phyloP scores from a whole-genome alignment of 2,797 vertebrate species.

The Dermochelys coriacea region DNA sequence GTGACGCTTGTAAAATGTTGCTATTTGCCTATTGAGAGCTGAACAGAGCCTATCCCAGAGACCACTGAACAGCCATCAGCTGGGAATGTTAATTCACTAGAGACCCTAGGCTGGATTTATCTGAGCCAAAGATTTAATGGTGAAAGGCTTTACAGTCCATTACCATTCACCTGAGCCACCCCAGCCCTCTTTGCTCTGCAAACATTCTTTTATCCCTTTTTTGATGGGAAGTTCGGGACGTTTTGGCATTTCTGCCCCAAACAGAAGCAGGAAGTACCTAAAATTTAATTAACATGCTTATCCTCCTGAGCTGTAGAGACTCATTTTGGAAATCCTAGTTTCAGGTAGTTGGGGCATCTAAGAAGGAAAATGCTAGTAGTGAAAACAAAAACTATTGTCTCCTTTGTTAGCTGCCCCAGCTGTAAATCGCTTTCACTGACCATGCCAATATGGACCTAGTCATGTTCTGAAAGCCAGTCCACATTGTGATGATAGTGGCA shows the following conservation, averaged over 20 bases:
- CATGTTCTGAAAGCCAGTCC: background rate
- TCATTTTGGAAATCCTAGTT: background rate
- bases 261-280: background rate
- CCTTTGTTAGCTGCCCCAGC: background rate
- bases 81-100: background rate
- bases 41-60: background rate
- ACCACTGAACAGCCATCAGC: background rate
- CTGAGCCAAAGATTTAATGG: background rate
- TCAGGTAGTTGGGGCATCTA: background rate
- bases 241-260: background rate
- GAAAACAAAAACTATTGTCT: fast-evolving
- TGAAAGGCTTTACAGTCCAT: background rate
- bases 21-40: background rate
- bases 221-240: background rate
- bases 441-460: background rate
- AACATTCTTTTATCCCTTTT: background rate
- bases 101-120: background rate
- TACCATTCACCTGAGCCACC: background rate
- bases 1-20: background rate
- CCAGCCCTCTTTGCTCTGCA: background rate
- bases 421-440: background rate
- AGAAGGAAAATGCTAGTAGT: background rate
- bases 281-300: background rate
- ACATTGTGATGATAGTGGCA: background rate
- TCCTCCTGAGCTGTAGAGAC: background rate